phyloP scores from a whole-genome alignment of 2,888 invertebrate genomes.

The Drosophila formosana region DNA sequence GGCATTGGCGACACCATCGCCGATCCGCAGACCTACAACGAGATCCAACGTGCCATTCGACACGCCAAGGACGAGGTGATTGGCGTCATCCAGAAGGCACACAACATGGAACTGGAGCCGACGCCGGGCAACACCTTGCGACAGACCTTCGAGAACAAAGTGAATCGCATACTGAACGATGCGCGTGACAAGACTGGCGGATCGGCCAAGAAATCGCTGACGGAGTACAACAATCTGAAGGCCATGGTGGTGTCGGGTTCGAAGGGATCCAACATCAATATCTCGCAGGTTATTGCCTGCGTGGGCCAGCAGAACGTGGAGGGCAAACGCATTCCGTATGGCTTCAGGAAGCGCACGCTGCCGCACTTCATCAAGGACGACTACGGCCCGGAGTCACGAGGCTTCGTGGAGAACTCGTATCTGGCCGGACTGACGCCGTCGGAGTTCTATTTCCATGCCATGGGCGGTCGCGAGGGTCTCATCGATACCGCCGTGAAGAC shows the following conservation, averaged over 20 bases:
- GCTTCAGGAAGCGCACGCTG: slow-evolving; percentile 98
- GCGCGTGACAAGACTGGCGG: slow-evolving; percentile 99
- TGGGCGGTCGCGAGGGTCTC: slow-evolving; percentile 99
- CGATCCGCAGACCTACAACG: slow-evolving; percentile 98
- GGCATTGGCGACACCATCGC: slow-evolving; percentile 99
- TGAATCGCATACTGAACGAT: slow-evolving; percentile 99
- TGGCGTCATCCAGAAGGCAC: slow-evolving; percentile 99
- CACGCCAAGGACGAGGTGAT: slow-evolving; percentile 99
- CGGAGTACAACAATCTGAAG: slow-evolving; percentile 99
- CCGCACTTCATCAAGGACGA: slow-evolving; percentile 99
- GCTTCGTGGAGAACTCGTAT: slow-evolving; percentile 99
- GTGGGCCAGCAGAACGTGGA: slow-evolving; percentile 99
- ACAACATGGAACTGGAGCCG: slow-evolving; percentile 99
- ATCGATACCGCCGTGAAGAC: slow-evolving; percentile 99
- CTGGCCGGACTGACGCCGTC: slow-evolving; percentile 99
- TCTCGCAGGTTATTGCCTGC: slow-evolving; percentile 99
- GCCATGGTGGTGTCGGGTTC: slow-evolving; percentile 99
- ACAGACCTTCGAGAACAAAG: slow-evolving; percentile 99
- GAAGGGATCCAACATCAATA: slow-evolving; percentile 99
- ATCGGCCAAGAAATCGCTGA: slow-evolving; percentile 99
- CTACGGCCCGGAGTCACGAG: slow-evolving; percentile 99
- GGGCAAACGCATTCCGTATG: slow-evolving; percentile 99
- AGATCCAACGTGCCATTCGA: slow-evolving; percentile 98
- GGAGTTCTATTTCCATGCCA: slow-evolving; percentile 99
- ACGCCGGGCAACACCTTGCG: slow-evolving; percentile 99